phyloP scores from a whole-genome alignment of 2,113 vertebrate species.

The Tyto alba region DNA sequence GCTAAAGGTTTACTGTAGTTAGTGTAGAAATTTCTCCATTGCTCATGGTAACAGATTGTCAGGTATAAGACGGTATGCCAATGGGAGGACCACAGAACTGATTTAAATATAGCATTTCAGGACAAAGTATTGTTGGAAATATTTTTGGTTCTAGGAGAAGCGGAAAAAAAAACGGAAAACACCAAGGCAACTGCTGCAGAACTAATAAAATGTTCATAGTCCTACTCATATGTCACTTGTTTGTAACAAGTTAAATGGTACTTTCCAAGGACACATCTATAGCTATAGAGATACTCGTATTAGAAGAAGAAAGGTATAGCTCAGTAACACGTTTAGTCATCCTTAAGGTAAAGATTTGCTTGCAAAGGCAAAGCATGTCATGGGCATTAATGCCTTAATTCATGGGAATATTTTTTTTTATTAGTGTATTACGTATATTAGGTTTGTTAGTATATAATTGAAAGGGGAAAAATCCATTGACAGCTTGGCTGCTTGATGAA shows the following conservation, averaged over 20 bases:
- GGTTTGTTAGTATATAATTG: not conserved
- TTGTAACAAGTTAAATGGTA: not conserved
- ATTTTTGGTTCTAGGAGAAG: not conserved
- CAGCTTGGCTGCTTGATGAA: not conserved
- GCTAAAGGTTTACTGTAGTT: not conserved
- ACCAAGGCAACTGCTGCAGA: not conserved
- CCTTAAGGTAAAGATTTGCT: not conserved
- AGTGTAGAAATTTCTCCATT: not conserved
- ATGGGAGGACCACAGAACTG: not conserved
- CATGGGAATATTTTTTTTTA: not conserved
- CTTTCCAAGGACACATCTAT: not conserved
- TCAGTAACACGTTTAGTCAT: not conserved
- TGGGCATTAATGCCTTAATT: not conserved
- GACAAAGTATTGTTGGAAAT: not conserved
- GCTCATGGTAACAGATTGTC: not conserved
- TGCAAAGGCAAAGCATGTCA: not conserved
- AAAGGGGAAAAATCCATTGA: not conserved
- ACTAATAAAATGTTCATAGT: not conserved
- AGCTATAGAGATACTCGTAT: not conserved
- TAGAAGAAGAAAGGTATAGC: not conserved
- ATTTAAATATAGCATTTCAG: not conserved
- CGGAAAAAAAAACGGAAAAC: not conserved
- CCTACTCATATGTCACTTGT: not conserved
- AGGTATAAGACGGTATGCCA: not conserved
- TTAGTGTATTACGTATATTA: not conserved